These are phyloP conservation scores for Xenopus petersii DNA, from an alignment of 2,797 vertebrate genomes.

Conservation along the genomic window DNA sequence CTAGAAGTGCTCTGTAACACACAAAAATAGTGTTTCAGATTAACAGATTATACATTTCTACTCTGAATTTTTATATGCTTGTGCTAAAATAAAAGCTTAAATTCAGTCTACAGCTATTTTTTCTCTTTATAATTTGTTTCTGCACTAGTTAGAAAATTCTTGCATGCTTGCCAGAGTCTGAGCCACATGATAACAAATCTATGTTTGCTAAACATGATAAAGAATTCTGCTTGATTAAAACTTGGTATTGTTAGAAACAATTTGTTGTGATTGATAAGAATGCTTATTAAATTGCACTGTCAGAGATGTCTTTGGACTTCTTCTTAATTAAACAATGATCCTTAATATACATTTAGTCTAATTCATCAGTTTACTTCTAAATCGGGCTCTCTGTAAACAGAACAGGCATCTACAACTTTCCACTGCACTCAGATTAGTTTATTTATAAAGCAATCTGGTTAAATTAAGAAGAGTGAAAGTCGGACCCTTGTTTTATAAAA, in stretches of 20 bases:
- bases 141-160: conserved; percentile 10
- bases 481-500: background rate
- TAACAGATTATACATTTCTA: no score
- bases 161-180: conserved; percentile 24
- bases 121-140: background rate
- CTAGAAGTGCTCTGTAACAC: no score
- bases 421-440: conserved; percentile 23
- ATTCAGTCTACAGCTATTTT: no score
- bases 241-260: conserved; percentile 29
- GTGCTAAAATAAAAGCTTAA: no score
- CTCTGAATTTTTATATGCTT: no score
- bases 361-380: conserved; percentile 39
- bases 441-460: conserved; percentile 34
- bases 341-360: conserved; percentile 37
- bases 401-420: conserved; percentile 27
- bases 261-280: conserved; percentile 29
- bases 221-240: conserved; percentile 23
- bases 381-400: conserved; percentile 19
- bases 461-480: conserved; percentile 7
- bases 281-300: conserved; percentile 32
- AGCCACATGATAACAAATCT: conserved; percentile 31
- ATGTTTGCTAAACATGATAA: conserved; percentile 21
- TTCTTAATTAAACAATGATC: conserved; percentile 25
- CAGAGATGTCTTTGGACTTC: conserved; percentile 19
- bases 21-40: no score